phyloP scores from a whole-genome alignment of 2,888 invertebrate species.

The Bugulina stolonifera region DNA sequence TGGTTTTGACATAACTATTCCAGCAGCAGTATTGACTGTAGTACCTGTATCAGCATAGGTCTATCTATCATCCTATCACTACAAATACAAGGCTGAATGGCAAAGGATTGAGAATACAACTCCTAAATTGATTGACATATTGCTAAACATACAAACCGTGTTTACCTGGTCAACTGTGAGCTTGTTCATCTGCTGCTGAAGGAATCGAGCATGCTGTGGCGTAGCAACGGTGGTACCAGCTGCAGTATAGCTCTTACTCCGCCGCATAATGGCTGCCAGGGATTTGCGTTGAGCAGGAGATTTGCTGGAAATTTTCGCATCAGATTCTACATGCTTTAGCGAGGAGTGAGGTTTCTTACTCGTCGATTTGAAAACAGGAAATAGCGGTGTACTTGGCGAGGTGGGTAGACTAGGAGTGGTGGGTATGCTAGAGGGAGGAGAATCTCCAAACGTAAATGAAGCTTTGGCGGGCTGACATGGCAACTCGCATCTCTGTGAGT shows the following conservation, averaged over 20 bases:
- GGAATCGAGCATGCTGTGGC: neutral
- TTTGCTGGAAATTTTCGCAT: neutral
- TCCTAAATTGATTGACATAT: too few species aligned
- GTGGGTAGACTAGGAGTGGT: neutral
- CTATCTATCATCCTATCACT: too few species aligned
- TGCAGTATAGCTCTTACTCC: conserved; percentile 10
- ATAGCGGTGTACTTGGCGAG: neutral
- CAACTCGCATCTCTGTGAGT: conserved; percentile 15
- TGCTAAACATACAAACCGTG: neutral
- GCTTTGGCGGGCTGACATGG: conserved; percentile 16
- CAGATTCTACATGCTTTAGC: neutral
- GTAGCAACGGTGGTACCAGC: neutral
- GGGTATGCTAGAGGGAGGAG: neutral
- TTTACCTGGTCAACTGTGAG: conserved; percentile 7
- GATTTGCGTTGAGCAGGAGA: conserved; percentile 6
- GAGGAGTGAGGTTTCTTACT: neutral
- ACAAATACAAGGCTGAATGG: too few species aligned
- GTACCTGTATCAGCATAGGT: too few species aligned
- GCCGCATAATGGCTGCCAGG: neutral
- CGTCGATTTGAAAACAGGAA: too few species aligned
- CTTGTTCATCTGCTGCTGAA: conserved; percentile 19
- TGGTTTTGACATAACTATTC: too few species aligned
- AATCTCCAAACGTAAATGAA: conserved; percentile 16
- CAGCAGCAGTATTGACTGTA: too few species aligned
- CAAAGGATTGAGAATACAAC: too few species aligned